Conservation (phyloP, 2,888 invertebrate genomes). For the Epinotia demarniana region DNA sequence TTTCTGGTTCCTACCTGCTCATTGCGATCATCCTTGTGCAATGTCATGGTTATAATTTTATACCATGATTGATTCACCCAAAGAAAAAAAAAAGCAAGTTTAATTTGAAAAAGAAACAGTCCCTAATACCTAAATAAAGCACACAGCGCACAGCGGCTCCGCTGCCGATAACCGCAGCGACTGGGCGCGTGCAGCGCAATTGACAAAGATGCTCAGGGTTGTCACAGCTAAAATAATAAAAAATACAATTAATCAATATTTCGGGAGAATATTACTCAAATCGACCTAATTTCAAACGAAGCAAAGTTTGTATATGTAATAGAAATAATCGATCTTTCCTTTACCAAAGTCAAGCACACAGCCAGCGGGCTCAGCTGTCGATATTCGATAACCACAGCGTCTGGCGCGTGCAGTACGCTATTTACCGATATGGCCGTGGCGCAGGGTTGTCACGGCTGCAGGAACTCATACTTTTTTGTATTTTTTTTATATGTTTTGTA, state of each 20-base stretch:
- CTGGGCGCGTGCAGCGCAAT: constrained; percentile 63
- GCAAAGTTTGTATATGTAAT: not conserved
- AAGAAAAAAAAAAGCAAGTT: not conserved
- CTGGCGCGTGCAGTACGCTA: not conserved
- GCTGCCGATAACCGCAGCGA: constrained; percentile 57
- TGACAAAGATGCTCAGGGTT: constrained; percentile 61
- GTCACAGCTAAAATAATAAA: constrained; percentile 43
- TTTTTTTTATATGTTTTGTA: no score
- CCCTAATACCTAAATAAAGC: constrained; percentile 10
- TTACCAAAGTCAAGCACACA: no score
- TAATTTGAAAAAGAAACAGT: not conserved
- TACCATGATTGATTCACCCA: not conserved
- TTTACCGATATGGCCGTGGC: not conserved
- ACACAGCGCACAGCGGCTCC: constrained; percentile 12
- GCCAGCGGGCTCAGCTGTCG: not conserved
- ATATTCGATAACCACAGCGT: not conserved
- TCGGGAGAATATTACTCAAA: not conserved
- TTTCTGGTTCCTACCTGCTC: not conserved
- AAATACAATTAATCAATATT: not conserved
- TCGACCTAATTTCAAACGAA: not conserved
- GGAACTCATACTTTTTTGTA: no score
- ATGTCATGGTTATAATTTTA: not conserved
- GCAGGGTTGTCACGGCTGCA: no score
- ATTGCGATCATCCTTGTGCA: not conserved
- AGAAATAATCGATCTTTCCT: no score